phyloP scores from a whole-genome alignment of 92 coral and sea anemone species.

The Phenganax stokvisi region DNA sequence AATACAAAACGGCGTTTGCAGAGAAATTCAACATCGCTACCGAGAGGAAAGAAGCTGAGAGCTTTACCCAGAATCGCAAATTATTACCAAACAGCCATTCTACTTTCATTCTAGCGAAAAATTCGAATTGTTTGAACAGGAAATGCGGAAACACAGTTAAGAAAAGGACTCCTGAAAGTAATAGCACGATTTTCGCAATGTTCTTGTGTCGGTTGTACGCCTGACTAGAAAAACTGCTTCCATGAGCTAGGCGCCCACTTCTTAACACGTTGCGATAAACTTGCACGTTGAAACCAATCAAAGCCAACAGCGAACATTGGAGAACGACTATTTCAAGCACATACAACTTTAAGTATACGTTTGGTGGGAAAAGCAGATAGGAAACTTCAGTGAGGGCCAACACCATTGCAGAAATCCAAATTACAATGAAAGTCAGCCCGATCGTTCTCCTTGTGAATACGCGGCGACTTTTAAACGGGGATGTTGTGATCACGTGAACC shows the following conservation, averaged over 20 bases:
- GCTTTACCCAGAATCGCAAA: background rate
- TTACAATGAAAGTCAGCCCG: conserved; percentile 65
- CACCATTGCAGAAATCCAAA: conserved; percentile 62
- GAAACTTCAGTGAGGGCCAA: conserved; percentile 2
- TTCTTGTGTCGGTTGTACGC: conserved; percentile 6
- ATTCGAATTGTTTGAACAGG: conserved; percentile 10
- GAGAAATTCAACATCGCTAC: conserved; percentile 2
- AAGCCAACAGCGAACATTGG: background rate
- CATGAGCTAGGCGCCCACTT: background rate
- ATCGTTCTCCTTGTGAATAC: conserved; percentile 31
- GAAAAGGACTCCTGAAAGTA: background rate
- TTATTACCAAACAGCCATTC: background rate
- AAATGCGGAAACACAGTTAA: conserved; percentile 19
- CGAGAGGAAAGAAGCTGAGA: background rate
- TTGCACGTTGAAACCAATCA: background rate
- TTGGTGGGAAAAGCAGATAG: background rate
- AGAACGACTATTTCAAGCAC: conserved; percentile 8
- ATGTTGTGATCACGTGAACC: conserved; percentile 28
- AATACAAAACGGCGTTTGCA: conserved; percentile 18
- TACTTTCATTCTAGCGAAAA: background rate
- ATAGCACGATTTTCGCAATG: conserved; percentile 22
- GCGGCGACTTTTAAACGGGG: conserved; percentile 9
- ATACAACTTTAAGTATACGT: background rate
- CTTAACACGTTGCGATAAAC: background rate
- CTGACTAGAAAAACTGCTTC: background rate